A percentile compares a stretch with the other conserved stretches of the same genome.
Evolutionary conservation across 2,888 invertebrate species (phyloP).

Genomic region (Drosophila hamatofila): DNA sequence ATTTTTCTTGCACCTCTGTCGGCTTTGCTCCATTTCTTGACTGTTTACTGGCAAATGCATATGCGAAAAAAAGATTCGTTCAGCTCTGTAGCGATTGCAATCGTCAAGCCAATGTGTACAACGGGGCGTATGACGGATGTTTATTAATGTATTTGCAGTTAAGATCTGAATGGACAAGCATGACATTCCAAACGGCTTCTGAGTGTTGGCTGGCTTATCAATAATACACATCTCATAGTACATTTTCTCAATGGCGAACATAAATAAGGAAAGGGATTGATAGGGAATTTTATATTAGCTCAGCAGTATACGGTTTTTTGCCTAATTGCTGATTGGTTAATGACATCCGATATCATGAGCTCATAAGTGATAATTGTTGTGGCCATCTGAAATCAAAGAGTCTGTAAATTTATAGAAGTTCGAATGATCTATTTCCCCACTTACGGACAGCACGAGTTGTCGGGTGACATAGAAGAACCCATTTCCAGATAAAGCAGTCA

Average conservation of each 20-base stretch:
- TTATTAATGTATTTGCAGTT: conserved; percentile 48
- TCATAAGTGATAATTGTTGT: conserved; percentile 89
- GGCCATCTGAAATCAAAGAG: conserved; percentile 85
- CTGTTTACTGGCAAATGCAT: conserved; percentile 30
- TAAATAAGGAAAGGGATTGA: too few species aligned
- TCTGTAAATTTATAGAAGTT: too few species aligned
- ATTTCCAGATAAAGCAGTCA: conserved; percentile 81
- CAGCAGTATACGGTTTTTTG: conserved; percentile 76
- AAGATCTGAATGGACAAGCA: conserved; percentile 46
- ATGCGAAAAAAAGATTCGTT: conserved; percentile 3
- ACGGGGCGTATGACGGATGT: conserved; percentile 35
- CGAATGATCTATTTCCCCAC: background rate
- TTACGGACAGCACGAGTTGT: conserved; percentile 80
- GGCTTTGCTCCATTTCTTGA: conserved; percentile 53
- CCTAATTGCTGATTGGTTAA: conserved; percentile 76
- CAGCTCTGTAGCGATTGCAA: conserved; percentile 27
- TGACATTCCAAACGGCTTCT: conserved; percentile 44
- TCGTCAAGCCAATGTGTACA: conserved; percentile 15
- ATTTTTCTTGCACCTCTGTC: conserved; percentile 61
- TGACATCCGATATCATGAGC: conserved; percentile 87
- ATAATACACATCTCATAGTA: conserved; percentile 51
- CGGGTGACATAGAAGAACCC: conserved; percentile 83
- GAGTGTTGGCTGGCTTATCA: conserved; percentile 24
- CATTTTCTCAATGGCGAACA: conserved; percentile 5
- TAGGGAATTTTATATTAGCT: background rate